phyloP scores from a whole-genome alignment of 2,888 invertebrate genomes.

The Drosophila pseudotalamancana region DNA sequence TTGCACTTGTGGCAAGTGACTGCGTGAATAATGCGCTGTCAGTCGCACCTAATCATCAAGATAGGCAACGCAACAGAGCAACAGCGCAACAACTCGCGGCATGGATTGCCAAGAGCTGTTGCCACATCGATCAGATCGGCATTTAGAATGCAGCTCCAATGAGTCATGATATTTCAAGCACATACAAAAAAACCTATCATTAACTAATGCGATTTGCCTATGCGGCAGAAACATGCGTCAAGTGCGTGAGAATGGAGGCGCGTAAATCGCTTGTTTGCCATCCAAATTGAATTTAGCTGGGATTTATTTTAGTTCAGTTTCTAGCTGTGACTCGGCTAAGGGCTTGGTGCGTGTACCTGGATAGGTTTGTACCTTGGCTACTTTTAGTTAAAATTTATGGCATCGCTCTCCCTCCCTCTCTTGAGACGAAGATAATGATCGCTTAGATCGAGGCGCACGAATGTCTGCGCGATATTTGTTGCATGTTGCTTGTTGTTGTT shows the following conservation, averaged over 20 bases:
- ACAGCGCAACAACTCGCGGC: no score
- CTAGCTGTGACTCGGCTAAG: no score
- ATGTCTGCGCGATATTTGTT: constrained; percentile 44
- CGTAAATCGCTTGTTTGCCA: no score
- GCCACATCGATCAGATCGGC: constrained; percentile 28
- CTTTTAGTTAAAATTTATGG: no score
- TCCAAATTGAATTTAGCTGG: neutral
- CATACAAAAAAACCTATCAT: constrained; percentile 54
- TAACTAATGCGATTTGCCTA: constrained; percentile 43
- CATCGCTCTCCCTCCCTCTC: neutral
- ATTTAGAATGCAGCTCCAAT: constrained; percentile 23
- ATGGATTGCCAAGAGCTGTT: constrained; percentile 18
- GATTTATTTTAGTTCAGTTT: no score
- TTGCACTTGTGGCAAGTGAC: constrained; percentile 26
- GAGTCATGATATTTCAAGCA: constrained; percentile 19
- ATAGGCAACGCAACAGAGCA: no score
- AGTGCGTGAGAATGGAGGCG: constrained; percentile 60
- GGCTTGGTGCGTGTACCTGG: no score
- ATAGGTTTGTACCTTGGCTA: no score
- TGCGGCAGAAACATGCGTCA: constrained; percentile 34
- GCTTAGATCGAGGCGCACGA: constrained; percentile 54
- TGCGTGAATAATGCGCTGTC: constrained; percentile 46
- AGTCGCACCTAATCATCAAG: constrained; percentile 48
- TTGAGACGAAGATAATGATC: constrained; percentile 49
- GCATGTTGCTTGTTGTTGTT: constrained; percentile 17